phyloP scores from a whole-genome alignment of 2,113 vertebrate genomes.

The Boulengeromyrus knoepffleri region DNA sequence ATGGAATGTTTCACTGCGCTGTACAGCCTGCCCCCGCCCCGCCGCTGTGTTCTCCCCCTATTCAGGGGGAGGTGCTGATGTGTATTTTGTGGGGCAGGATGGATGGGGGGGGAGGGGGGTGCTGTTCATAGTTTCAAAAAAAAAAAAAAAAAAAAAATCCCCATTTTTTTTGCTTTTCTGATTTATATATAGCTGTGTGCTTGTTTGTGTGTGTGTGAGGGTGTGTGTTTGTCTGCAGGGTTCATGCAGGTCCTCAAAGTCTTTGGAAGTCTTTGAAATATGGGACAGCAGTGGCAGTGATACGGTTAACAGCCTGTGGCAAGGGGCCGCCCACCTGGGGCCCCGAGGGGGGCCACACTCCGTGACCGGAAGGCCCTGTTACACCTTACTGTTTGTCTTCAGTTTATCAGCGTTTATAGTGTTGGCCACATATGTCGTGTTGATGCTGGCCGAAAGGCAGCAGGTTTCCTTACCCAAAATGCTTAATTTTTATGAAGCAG shows the following conservation, averaged over 20 bases:
- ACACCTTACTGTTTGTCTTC: not conserved
- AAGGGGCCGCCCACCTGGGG: not conserved
- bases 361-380: not conserved
- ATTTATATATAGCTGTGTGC: not conserved
- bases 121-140: not conserved
- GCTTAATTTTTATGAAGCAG: not conserved
- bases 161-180: not conserved
- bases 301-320: not conserved
- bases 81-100: not conserved
- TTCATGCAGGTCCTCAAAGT: constrained; percentile 7
- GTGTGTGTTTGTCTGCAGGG: not conserved
- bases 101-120: not conserved
- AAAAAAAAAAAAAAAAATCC: not conserved
- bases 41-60: constrained; percentile 22
- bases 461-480: not conserved
- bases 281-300: too few species aligned
- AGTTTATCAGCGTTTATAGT: not conserved
- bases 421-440: too few species aligned
- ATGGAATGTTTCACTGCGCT: constrained; percentile 86
- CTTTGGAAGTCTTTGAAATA: not conserved
- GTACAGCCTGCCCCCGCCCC: constrained; percentile 63
- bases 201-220: not conserved
- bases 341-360: not conserved
- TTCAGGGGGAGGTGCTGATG: constrained; percentile 40
- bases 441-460: not conserved